These are phyloP conservation scores for Troides oblongomaculatus DNA, from an alignment of 2,888 invertebrate species.

Conservation along the genomic window DNA sequence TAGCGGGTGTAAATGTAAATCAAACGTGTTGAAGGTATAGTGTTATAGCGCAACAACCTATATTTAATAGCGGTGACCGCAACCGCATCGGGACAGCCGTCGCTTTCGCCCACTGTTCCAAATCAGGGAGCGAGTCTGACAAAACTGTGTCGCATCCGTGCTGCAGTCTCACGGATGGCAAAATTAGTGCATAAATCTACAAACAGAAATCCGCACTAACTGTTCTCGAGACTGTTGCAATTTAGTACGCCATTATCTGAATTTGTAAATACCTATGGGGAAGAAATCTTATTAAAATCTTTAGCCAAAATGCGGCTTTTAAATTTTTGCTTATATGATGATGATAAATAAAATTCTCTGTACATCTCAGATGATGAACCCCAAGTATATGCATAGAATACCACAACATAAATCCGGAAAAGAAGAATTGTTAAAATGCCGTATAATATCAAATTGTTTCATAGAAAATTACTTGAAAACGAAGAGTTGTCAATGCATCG, in stretches of 20 bases:
- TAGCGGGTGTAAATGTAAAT: not conserved
- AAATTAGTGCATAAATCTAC: constrained; percentile 61
- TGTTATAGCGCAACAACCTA: constrained; percentile 14
- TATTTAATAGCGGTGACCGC: constrained; percentile 22
- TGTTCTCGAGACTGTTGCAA: constrained; percentile 28
- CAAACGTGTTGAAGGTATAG: not conserved
- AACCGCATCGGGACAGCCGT: constrained; percentile 45
- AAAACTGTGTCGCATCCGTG: constrained; percentile 47
- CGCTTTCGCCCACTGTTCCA: constrained; percentile 44
- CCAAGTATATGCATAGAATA: too few relatives aligned
- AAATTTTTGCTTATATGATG: too few relatives aligned
- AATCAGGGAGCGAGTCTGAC: constrained; percentile 51
- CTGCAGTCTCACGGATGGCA: constrained; percentile 42
- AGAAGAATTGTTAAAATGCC: too few relatives aligned
- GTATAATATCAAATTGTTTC: too few relatives aligned
- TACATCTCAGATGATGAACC: too few relatives aligned
- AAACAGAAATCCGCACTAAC: constrained; percentile 40
- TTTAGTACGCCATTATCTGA: constrained; percentile 25
- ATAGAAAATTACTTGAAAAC: too few relatives aligned
- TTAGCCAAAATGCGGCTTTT: too few relatives aligned
- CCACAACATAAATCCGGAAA: too few relatives aligned
- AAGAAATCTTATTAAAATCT: not conserved
- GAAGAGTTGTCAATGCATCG: too few relatives aligned
- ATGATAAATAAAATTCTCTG: too few relatives aligned
- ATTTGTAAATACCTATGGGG: not conserved